Percentiles rank a stretch among this genome's conserved stretches.
Conservation (phyloP, 2,888 invertebrate genomes). For the Germaria angustata region DNA sequence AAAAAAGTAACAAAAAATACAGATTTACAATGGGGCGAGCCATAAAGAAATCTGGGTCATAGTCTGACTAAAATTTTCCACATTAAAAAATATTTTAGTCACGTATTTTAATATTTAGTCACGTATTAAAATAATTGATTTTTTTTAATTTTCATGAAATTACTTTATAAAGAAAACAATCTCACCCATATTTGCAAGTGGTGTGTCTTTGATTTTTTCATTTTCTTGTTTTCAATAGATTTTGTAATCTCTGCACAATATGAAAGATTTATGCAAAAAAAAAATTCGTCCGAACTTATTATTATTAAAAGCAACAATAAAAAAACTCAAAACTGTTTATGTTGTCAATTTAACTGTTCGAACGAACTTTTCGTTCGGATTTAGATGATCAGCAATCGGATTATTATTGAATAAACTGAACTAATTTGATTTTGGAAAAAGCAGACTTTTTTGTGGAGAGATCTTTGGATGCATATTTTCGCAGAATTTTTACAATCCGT, state of each 20-base stretch:
- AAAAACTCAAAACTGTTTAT: too few species aligned
- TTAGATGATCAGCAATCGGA: too few species aligned
- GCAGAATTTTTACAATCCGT: too few species aligned
- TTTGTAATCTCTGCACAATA: background rate
- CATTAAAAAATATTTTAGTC: background rate
- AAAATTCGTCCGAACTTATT: too few species aligned
- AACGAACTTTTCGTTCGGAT: too few species aligned
- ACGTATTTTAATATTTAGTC: conserved; percentile 15
- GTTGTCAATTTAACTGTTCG: too few species aligned
- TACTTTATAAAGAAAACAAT: background rate
- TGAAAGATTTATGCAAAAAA: background rate
- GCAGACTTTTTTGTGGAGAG: too few species aligned
- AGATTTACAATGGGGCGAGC: background rate
- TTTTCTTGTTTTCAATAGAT: background rate
- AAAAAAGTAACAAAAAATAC: conserved; percentile 2
- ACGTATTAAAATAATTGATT: background rate
- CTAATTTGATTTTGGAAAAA: too few species aligned
- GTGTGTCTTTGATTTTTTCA: background rate
- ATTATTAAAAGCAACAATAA: too few species aligned
- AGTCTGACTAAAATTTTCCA: background rate
- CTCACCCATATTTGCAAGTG: background rate
- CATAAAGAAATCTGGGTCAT: background rate
- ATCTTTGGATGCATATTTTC: too few species aligned
- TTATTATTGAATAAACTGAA: too few species aligned
- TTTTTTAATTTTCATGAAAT: background rate